These are phyloP conservation scores for Mantis religiosa DNA, from an alignment of 2,888 invertebrate genomes.

Conservation along the genomic window DNA sequence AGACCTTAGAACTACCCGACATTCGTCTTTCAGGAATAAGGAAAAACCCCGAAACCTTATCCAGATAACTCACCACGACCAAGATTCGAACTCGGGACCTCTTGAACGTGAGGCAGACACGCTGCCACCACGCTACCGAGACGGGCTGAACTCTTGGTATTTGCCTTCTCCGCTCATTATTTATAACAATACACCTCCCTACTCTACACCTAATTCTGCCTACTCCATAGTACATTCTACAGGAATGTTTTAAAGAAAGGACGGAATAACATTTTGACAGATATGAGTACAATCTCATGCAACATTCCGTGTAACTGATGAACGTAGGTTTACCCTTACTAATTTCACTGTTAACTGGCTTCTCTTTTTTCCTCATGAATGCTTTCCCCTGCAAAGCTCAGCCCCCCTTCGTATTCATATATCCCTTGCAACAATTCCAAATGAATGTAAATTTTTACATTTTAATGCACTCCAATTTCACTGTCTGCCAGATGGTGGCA, in stretches of 20 bases:
- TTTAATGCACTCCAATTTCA: background rate
- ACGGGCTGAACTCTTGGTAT: too few species aligned
- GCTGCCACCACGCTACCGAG: too few species aligned
- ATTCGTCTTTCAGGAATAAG: too few species aligned
- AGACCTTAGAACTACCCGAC: too few species aligned
- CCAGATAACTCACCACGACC: too few species aligned
- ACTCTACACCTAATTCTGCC: too few species aligned
- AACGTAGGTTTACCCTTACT: background rate
- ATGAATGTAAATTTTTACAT: background rate
- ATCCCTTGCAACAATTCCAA: background rate
- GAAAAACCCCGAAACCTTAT: too few species aligned
- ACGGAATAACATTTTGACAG: background rate
- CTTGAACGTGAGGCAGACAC: too few species aligned
- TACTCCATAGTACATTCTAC: background rate
- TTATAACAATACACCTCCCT: too few species aligned
- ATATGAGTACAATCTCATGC: background rate
- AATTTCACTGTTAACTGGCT: background rate
- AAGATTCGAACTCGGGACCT: too few species aligned
- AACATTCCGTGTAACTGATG: background rate
- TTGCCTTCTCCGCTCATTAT: too few species aligned
- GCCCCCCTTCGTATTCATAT: background rate
- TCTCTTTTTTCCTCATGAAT: background rate
- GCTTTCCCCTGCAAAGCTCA: background rate
- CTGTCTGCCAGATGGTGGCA: background rate
- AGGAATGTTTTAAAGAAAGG: background rate